Evolutionary conservation across 1,140 invertebrate genomes (phyloP), one percentile per base, ranked within the genome.

Genomic region (Caenorhabditis briggsae): DNA sequence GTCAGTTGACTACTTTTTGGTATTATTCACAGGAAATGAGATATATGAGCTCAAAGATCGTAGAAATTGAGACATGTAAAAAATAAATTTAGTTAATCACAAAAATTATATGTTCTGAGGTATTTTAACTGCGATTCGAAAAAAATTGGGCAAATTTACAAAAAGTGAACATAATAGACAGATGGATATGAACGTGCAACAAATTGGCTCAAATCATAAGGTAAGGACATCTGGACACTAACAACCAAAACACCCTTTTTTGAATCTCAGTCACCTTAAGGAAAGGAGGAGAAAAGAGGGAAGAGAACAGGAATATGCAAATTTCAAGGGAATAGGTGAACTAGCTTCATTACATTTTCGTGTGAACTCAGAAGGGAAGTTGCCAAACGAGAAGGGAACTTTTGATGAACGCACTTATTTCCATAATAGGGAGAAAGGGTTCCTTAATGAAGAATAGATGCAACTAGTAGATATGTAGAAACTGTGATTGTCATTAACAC

Each of bases 331-430:
- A 65, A 20, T 25, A 78, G 46, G 70, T 78, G 70, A 78, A 78
- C 53, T 20, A 78, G 70, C 70, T 78, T 78, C 70, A 78, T 78
- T 78, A 78, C 70, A 78, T 53, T 78, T 53, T n/a, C 46, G 70
- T 78, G 70, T 78, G 70, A 78, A 78, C 70, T 78, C 64, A 46
- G 70, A 78, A 78, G 70, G 43, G 50, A 78, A 20, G 11, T 7
- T 48, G 46, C 48, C 46, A 78, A 50, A 46, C 23, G 65, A 65
- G 61, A n/a, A 74, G 46, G 11, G 33, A 33, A 33, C 1, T 50
- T 78, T 78, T 23, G 43, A 78, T 9, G 20, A n/a, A 18, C n/a
- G 8, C n/a, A 5, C 70, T 53, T 25, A 78, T 78, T 78, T 78
- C 70, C 70, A 78, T 78, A 78, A 78, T 78, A 78, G 12, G 64